Evolutionary conservation across 2,113 vertebrate species (phyloP), one percentile per base, ranked within the genome.

Genomic region (Callipepla californica): DNA sequence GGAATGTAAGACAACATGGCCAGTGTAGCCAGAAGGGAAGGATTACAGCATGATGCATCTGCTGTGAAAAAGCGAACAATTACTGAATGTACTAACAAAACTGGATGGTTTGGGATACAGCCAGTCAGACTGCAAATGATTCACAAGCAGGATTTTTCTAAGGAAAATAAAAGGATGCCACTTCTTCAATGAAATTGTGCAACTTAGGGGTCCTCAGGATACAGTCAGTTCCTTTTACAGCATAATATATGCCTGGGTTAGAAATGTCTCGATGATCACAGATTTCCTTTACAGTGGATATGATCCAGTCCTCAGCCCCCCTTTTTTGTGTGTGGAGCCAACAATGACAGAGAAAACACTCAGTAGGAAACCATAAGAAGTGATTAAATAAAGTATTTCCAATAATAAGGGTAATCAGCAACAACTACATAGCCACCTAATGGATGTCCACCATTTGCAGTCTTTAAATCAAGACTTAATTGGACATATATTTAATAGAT

Each of bases 101-200:
- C 45, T 68, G 93, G 53, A 75, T 91, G 94, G 88, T 79, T 97
- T 96, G 94, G 92, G 76, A 86, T 62, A 55, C 11, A 79, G 92
- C 92, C 92, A 95, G 90, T 86, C 80, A 69, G 74, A 86, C 65
- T 91, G 83, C 80, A 95, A 88, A 96, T 94, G 92, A 95, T 94
- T 95, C 94, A 91, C 88, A 90, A 77, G 91, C 92, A 94, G 69
- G 44, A 83, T 91, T 96, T 77, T 92, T 94, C 65, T 92, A 75
- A 88, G 76, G 76, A 96, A 96, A 95, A 87, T 63, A 92, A 87
- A 77, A 93, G 47, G 91, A 94, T 87, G 82, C 65, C 59, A 86
- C 30, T 92, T 93, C 73, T 96, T 95, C 85, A 95, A 84, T 93
- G 91, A 85, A 90, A 83, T 94, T 96, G 93, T 87, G 87, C 91